Conservation (phyloP, 2,888 invertebrate species). For the Schizotus pectinicornis region DNA sequence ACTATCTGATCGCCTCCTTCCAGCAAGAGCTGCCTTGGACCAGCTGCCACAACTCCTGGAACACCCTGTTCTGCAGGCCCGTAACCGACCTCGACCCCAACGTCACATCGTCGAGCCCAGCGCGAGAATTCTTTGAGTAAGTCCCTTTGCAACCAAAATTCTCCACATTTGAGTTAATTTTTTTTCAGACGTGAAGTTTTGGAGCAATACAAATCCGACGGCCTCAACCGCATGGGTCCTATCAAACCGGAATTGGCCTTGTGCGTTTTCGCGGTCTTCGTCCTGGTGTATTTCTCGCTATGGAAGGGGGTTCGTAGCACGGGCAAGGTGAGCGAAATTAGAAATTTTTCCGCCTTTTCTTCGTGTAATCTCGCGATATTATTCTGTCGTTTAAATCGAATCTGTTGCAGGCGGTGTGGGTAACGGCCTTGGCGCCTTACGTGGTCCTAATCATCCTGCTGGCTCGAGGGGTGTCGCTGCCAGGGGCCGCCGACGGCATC, state of each 20-base stretch:
- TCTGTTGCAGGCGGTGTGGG: conserved; percentile 82
- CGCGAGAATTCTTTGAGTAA: conserved; percentile 90
- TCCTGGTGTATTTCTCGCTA: conserved; percentile 92
- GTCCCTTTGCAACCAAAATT: conserved; percentile 45
- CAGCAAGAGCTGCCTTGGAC: conserved; percentile 86
- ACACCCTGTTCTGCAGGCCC: conserved; percentile 77
- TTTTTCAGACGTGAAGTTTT: conserved; percentile 80
- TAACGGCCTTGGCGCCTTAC: conserved; percentile 93
- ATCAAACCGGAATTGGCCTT: conserved; percentile 88
- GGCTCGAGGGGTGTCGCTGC: conserved; percentile 81
- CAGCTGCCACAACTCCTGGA: conserved; percentile 85
- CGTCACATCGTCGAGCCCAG: conserved; percentile 74
- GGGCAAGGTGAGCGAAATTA: conserved; percentile 74
- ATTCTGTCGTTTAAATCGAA: not conserved
- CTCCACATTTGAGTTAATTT: not conserved
- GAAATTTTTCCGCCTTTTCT: not conserved
- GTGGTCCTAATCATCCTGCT: conserved; percentile 86
- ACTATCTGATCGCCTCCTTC: conserved; percentile 86
- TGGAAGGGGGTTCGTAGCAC: conserved; percentile 95
- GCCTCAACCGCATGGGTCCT: conserved; percentile 85
- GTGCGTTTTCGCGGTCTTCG: conserved; percentile 89
- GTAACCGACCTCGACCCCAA: conserved; percentile 60
- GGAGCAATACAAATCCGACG: conserved; percentile 81
- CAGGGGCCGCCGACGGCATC: conserved; percentile 86
- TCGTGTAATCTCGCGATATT: conserved; percentile 5